Evolutionary conservation across 2,888 invertebrate species (phyloP), one percentile per base, ranked within the genome.

Genomic region (Trisateles emortualis): DNA sequence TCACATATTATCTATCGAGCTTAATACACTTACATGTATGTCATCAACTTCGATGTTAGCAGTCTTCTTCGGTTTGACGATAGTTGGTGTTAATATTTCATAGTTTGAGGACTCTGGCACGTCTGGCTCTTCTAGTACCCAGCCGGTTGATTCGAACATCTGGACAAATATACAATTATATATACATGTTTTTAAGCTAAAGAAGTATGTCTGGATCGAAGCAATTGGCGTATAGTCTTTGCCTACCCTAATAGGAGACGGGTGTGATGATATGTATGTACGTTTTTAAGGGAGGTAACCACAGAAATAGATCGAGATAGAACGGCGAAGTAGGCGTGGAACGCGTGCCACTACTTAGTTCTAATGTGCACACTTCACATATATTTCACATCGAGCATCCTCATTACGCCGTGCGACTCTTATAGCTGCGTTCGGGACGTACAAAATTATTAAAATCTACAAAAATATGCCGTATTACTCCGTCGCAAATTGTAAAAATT

Each of bases 141-240:
- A 99, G 17, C 96, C 96, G 0, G 99, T 98, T 0, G 98, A 97
- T 73, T 98, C 97, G 83, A 99, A 99, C 98, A 99, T 98, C 94
- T 96, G 36, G 0, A 50, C 3, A 30, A 14, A 26, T 29, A 22
- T 3, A n/a, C 26, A 26, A 3, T 1, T 8, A 8, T 26, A 26
- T 26, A 8, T 26, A 26, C 19, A 19, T n/a, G 19, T 19, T 13
- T 10, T 10, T 11, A n/a, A n/a, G n/a, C n/a, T 13, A 33, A 33
- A 33, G 6, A 36, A 6, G 8, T 16, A 14, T 1, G 2, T 16
- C 14, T 6, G 6, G 13, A 6, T 6, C 1, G 9, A 17, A 22
- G 22, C 3, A 22, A 22, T 5, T 22, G 2, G 3, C 22, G n/a
- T n/a, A n/a, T n/a, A n/a, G n/a, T 32, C 32, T 5, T 3, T 2